Evolutionary conservation across 2,113 vertebrate species (phyloP), one percentile per base, ranked within the genome.

Genomic region (Cyprichromis sp.): DNA sequence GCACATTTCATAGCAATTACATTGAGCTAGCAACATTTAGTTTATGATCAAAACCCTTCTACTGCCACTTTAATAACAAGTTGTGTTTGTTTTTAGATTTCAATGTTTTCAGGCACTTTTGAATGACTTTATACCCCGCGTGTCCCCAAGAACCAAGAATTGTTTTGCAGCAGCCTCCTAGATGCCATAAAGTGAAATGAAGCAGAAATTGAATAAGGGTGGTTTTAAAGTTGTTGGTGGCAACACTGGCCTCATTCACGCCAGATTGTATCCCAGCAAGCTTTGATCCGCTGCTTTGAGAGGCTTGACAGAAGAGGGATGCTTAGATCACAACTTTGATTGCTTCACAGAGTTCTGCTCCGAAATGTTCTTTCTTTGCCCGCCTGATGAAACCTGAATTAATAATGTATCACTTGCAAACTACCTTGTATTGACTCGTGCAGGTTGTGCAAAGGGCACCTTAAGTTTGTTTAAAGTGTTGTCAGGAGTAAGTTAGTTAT

Each of bases 241-340:
- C 19, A 84, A 45, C 50, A 26, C 16, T 57, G 38, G 79, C 88
- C 82, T 92, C 53, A 57, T 86, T 86, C 73, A 81, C 9, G 87
- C 81, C 52, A 40, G 21, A 76, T 76, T 91, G 88, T 50, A 87
- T 90, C 76, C 45, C 55, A 13, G 66, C 5, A 9, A 57, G 80
- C 93, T 92, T 92, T 90, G 91, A 88, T 91, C 81, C 31, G 82
- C 79, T 57, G 55, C 66, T 88, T 50, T 34, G 19, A 87, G 85
- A 82, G n/a, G 36, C 82, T 47, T 40, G 79, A 63, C 54, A 34
- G 81, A 53, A 53, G 40, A 71, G 12, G 6, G n/a, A 26, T 11
- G 68, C 66, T 84, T 26, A 40, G 82, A 80, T 80, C 82, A 29
- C 66, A 40, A 12, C 80, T 82, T 55, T 71, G 79, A 87, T 83